These are phyloP conservation scores for Volucella inanis DNA, from an alignment of 2,888 invertebrate genomes.

Conservation along the genomic window DNA sequence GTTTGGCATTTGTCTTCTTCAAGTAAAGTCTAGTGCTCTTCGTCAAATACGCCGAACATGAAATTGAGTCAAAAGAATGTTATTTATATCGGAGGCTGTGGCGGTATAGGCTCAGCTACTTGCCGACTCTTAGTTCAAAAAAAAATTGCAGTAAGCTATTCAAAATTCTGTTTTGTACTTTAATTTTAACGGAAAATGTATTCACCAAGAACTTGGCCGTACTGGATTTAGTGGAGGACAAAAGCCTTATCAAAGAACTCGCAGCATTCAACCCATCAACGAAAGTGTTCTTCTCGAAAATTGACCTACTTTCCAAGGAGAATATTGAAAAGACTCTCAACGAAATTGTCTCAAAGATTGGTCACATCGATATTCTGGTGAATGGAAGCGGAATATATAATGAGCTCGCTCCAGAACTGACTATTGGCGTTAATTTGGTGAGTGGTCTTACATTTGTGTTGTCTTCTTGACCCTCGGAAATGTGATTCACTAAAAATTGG, in stretches of 20 bases:
- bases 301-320: constrained; percentile 78
- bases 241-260: constrained; percentile 79
- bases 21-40: too few relatives aligned
- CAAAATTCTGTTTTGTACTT: neutral
- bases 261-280: constrained; percentile 76
- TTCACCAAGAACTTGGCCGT: constrained; percentile 78
- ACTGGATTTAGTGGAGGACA: constrained; percentile 79
- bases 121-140: constrained; percentile 79
- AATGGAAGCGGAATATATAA: constrained; percentile 79
- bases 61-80: constrained; percentile 79
- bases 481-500: too few relatives aligned
- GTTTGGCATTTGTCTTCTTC: too few relatives aligned
- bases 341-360: constrained; percentile 76
- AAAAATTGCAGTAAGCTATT: constrained; percentile 76
- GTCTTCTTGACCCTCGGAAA: rapidly evolving
- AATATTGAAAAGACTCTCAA: constrained; percentile 78
- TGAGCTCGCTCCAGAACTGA: constrained; percentile 79
- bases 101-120: constrained; percentile 79
- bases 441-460: neutral
- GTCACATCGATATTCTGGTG: constrained; percentile 52
- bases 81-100: constrained; percentile 79
- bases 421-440: constrained; percentile 81
- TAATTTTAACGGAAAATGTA: neutral
- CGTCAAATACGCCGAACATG: constrained; percentile 5
- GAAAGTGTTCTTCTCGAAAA: constrained; percentile 78